phyloP scores from a whole-genome alignment of 2,113 vertebrate genomes.

The Limanda limanda region DNA sequence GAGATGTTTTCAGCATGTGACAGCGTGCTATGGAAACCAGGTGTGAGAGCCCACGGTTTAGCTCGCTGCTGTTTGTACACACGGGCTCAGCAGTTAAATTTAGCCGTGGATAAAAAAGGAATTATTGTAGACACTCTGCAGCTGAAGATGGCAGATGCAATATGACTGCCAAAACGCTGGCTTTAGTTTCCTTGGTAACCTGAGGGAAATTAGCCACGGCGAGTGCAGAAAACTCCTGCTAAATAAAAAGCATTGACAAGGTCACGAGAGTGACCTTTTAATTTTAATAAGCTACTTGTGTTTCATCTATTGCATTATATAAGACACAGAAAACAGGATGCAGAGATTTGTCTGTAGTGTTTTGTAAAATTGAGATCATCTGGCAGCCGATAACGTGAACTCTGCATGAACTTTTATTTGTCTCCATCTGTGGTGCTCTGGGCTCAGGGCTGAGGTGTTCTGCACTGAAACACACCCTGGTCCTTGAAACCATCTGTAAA shows the following conservation, averaged over 20 bases:
- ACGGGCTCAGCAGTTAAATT: slow-evolving; percentile 43
- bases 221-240: slow-evolving; percentile 30
- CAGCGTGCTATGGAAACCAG: slow-evolving; percentile 26
- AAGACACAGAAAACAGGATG: slow-evolving; percentile 11
- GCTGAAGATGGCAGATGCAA: slow-evolving; percentile 66
- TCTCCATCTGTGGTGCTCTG: slow-evolving; percentile 21
- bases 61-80: slow-evolving; percentile 47
- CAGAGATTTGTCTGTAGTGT: not conserved
- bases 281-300: slow-evolving; percentile 34
- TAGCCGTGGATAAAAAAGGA: slow-evolving; percentile 49
- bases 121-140: slow-evolving; percentile 47
- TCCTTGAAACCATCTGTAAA: too few relatives aligned
- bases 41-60: slow-evolving; percentile 42
- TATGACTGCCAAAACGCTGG: slow-evolving; percentile 42
- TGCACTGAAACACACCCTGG: not conserved
- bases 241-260: slow-evolving; percentile 35
- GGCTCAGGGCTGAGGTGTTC: slow-evolving; percentile 3
- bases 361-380: slow-evolving; percentile 22
- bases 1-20: slow-evolving; percentile 24
- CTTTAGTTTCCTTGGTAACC: slow-evolving; percentile 71
- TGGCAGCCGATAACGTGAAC: slow-evolving; percentile 35
- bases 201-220: slow-evolving; percentile 48
- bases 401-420: slow-evolving; percentile 44
- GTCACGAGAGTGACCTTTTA: slow-evolving; percentile 46
- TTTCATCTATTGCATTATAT: slow-evolving; percentile 37